phyloP scores from a whole-genome alignment of 1,140 invertebrate species.

The honey bee (Apis mellifera) region Amel_HAv3.1 CM009931.2:11340001-11340500 shows the following conservation, averaged over 20 bases:
- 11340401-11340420: constrained; percentile 36
- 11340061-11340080: not conserved
- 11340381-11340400: constrained; percentile 33
- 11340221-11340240: not conserved
- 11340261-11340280: not conserved
- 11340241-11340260: not conserved
- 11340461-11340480: constrained; percentile 48
- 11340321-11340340: not conserved
- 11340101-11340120: not conserved
- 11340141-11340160: not conserved
- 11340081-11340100: not conserved
- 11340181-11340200: no score
- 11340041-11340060: not conserved
- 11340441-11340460: constrained; percentile 32
- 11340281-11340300: not conserved
- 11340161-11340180: not conserved
- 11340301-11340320: not conserved
- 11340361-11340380: constrained; percentile 34
- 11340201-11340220: not conserved
- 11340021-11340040: constrained; percentile 9
- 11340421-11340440: constrained; percentile 32
- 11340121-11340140: no score
- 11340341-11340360: constrained; percentile 13
- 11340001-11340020: no score
- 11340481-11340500: constrained; percentile 11